These are phyloP conservation scores for Ifrita kowaldi DNA, from an alignment of 2,113 vertebrate genomes.

Conservation along the genomic window DNA sequence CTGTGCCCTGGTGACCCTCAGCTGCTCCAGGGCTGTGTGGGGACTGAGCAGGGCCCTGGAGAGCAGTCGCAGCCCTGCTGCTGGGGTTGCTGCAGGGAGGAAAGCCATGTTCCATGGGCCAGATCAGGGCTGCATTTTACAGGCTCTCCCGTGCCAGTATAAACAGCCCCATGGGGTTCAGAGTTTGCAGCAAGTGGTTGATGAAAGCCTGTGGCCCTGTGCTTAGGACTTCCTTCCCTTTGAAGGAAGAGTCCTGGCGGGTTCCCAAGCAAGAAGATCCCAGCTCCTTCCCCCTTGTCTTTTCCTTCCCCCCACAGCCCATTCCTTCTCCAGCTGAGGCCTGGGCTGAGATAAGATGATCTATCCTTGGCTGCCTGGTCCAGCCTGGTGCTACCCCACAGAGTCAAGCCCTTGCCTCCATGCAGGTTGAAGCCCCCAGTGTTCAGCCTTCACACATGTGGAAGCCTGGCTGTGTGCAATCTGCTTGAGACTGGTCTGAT, in stretches of 20 bases:
- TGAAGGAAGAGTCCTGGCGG: background rate
- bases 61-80: background rate
- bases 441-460: background rate
- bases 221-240: constrained; percentile 18
- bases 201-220: background rate
- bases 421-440: background rate
- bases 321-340: background rate
- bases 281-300: background rate
- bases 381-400: background rate
- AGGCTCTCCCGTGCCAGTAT: background rate
- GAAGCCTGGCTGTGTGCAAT: background rate
- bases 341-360: background rate
- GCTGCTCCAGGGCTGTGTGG: background rate
- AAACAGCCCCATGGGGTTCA: background rate
- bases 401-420: background rate
- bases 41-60: background rate
- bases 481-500: background rate
- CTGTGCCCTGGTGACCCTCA: background rate
- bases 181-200: background rate
- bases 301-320: background rate
- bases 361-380: background rate
- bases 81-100: background rate
- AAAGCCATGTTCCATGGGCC: fast-evolving
- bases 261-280: background rate
- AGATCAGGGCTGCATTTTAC: background rate